Percentiles rank a stretch among this genome's conserved stretches.
Evolutionary conservation across 2,888 invertebrate species (phyloP).

Genomic region (Globia sparganii): DNA sequence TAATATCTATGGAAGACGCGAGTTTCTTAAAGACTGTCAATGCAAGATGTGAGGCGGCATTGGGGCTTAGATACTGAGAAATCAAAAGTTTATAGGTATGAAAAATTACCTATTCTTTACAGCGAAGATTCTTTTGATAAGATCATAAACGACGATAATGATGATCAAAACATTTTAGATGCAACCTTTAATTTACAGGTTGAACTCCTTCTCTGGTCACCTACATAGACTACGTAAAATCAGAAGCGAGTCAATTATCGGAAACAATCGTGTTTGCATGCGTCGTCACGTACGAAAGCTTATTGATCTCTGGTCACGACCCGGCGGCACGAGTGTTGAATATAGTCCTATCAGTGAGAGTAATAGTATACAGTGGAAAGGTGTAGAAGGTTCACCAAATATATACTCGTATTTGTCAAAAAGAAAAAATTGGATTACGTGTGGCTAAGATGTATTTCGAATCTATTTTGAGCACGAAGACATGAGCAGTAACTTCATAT

Average conservation of each 20-base stretch:
- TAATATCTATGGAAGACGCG: background rate
- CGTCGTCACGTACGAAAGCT: conserved; percentile 49
- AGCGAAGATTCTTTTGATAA: background rate
- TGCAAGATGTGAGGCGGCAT: background rate
- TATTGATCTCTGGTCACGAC: conserved; percentile 66
- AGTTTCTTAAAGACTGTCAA: background rate
- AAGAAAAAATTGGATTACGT: background rate
- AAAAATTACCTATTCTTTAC: background rate
- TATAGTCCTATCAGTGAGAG: conserved; percentile 51
- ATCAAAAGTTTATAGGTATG: background rate
- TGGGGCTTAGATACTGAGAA: background rate
- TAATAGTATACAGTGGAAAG: background rate
- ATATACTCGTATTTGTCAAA: background rate
- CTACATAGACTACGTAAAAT: conserved; percentile 44
- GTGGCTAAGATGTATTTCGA: background rate
- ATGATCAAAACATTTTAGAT: background rate
- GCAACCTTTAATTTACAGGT: background rate
- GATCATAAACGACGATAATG: background rate
- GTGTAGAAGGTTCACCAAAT: conserved; percentile 10
- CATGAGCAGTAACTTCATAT: background rate
- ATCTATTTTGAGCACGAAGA: background rate
- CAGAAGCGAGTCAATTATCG: conserved; percentile 55
- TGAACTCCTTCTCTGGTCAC: conserved; percentile 50
- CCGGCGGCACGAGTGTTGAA: conserved; percentile 41
- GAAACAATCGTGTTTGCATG: conserved; percentile 52